These are phyloP conservation scores for Pelecanoides urinatrix DNA, from an alignment of 2,113 vertebrate species.

Conservation along the genomic window DNA sequence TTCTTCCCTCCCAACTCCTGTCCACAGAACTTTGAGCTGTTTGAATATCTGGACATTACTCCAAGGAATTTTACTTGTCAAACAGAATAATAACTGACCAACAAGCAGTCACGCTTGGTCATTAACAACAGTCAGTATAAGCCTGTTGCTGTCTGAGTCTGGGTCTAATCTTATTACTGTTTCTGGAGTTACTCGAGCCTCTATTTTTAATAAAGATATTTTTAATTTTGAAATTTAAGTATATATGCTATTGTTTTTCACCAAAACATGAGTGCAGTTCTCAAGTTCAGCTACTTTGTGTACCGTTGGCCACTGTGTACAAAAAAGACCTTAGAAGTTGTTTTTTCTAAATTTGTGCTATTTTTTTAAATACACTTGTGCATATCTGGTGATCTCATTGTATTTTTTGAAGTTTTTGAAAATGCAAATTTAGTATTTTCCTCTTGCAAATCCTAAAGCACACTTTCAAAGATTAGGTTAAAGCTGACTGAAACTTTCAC, in stretches of 20 bases:
- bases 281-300: background rate
- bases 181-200: background rate
- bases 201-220: background rate
- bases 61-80: background rate
- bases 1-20: background rate
- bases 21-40: background rate
- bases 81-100: background rate
- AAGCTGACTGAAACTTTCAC: background rate
- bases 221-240: background rate
- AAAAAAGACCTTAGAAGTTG: background rate
- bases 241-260: background rate
- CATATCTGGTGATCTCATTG: background rate
- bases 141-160: background rate
- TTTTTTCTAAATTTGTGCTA: background rate
- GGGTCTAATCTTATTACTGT: background rate
- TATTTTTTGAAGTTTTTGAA: background rate
- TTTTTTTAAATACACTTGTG: background rate
- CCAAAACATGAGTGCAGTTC: background rate
- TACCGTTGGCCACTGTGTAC: background rate
- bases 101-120: background rate
- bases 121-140: background rate
- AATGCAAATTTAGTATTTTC: background rate
- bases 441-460: background rate
- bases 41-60: background rate
- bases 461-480: background rate